Base-by-base conservation (phyloP, 2,797 vertebrate genomes). In the Gorsachius magnificus region DNA sequence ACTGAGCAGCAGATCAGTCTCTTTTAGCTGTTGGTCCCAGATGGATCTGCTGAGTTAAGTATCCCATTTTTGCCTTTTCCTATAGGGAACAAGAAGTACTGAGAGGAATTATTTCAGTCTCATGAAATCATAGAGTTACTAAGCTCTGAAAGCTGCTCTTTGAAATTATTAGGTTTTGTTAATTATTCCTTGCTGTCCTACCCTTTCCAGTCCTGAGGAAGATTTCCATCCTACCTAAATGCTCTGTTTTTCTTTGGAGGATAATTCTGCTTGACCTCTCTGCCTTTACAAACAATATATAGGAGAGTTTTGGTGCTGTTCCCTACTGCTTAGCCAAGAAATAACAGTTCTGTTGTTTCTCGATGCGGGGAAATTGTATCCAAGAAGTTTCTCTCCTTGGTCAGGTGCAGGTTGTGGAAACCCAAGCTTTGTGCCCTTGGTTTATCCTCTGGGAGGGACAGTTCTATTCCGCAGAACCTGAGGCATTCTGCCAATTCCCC, bases 401-500 rank as follows among this genome's bases (percentile, higher is more conserved):
- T 92, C 69, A 6, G 11, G n/a, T 41, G 46, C 4, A 8, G 35
- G 5, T 33, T 90, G 78, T 74, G 83, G 93, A 97, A 96, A 95
- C 60, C 46, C 66, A 91, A 91, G 81, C 64, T 80, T 72, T 84
- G 72, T 96, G 91, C 72, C 80, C 95, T 93, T 94, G 51, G 41
- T 96, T 95, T 96, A 76, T 95, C 78, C 83, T 68, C 56, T 87
- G 78, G 35, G 65, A 74, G 58, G 60, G 83, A 36, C 38, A 86
- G 91, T 93, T 95, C 83, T 95, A 85, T 87, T 94, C 83, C 1
- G n/a, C 29, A 89, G 86, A 93, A 70, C n/a, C 20, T 0, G 2
- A 96, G 88, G 93, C 94, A 95, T 92, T 94, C 91, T 95, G 79
- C 93, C 82, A 90, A 43, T 89, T 93, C 86, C 31, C 35, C 69